Conservation (phyloP, 2,888 invertebrate genomes). For the Athrips mouffetella region DNA sequence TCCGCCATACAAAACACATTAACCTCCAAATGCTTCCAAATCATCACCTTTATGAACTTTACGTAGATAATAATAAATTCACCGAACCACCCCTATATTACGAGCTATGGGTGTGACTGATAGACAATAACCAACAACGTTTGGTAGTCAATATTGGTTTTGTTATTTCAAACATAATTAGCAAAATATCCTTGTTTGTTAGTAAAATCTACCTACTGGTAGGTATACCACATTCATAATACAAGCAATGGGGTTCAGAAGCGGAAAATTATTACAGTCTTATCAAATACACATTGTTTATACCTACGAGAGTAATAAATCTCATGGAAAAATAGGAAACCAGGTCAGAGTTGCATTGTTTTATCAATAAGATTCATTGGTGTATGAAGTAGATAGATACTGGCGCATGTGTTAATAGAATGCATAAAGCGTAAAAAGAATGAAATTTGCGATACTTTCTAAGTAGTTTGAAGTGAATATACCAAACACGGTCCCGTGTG, state of each 20-base stretch:
- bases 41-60: conserved; percentile 40
- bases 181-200: too few species aligned
- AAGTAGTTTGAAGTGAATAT: too few species aligned
- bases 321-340: conserved; percentile 5
- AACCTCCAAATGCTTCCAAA: conserved; percentile 38
- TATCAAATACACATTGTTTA: too few species aligned
- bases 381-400: too few species aligned
- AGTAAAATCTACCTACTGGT: too few species aligned
- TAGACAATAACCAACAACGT: conserved; percentile 44
- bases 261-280: neutral
- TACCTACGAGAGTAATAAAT: conserved; percentile 4
- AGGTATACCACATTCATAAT: too few species aligned
- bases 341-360: neutral
- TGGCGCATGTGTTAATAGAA: too few species aligned
- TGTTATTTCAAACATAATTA: too few species aligned
- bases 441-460: too few species aligned
- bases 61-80: conserved; percentile 40
- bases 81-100: conserved; percentile 36
- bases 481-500: too few species aligned
- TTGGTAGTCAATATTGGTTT: conserved; percentile 43
- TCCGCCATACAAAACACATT: conserved; percentile 45
- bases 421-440: too few species aligned
- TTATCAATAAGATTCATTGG: too few species aligned
- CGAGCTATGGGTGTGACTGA: conserved; percentile 46
- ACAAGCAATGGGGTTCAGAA: neutral